Base-by-base conservation (phyloP, 2,113 vertebrate species). In the Calcarius ornatus region DNA sequence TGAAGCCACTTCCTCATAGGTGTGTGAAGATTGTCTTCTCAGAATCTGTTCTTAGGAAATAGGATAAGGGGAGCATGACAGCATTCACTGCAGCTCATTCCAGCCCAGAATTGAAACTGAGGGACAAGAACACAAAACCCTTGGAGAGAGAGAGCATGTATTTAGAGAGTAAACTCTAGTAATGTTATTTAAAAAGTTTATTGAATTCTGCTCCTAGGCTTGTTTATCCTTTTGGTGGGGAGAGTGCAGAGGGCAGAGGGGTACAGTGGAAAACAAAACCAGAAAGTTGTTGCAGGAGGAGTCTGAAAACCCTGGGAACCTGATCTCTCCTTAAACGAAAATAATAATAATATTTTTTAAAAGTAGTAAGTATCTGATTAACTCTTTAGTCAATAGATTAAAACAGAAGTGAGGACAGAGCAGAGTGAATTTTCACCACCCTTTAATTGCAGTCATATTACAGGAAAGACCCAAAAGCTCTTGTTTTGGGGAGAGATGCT, bases 1-100 rank as follows among this genome's bases (percentile, higher is more conserved):
- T 31, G 69, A 37, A 91, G 69, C 9, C 14, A 13, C 24, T n/a
- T 69, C 14, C 15, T 45, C n/a, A 19, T 40, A 51, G 20, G 4
- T 7, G 1, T 30, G 31, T 11, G 4, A 76, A 45, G 42, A 51
- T 2, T 73, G 50, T 17, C 1, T 0, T n/a, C 23, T 33, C 1
- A 2, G 27, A 70, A 24, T 23, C 53, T 4, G 1, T 37, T 60
- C 7, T 31, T 57, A 33, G 28, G 35, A 60, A 51, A 37, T 0
- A 2, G 35, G 25, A 38, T 69, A 48, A 76, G 10, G 13, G n/a
- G 65, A 33, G 10, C 13, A 4, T 0, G 1, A 19, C 24, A 24
- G 15, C 12, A 21, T 38, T 81, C 4, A 4, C 28, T 65, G 13
- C 30, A 6, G 61, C 30, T 81, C 73, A 68, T 21, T 38, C 33